phyloP scores from a whole-genome alignment of 1,140 invertebrate species.

The Drosophila repletoides region DNA sequence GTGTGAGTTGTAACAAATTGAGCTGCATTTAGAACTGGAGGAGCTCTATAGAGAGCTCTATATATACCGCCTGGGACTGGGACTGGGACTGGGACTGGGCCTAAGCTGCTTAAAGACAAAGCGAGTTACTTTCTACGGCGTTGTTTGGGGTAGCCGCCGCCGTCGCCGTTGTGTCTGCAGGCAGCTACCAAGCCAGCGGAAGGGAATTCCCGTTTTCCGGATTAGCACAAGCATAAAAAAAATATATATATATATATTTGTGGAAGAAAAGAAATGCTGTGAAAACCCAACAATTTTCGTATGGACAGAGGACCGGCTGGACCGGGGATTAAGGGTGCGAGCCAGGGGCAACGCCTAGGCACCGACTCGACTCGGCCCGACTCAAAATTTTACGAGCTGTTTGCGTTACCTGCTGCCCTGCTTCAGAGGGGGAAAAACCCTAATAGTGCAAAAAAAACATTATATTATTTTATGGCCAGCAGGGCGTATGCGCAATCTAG shows the following conservation, averaged over 20 bases:
- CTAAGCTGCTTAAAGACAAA: slow-evolving; percentile 32
- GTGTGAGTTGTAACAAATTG: slow-evolving; percentile 70
- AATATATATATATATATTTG: too few relatives aligned
- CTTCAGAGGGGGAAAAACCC: not conserved
- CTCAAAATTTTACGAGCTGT: too few relatives aligned
- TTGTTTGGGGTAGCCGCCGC: slow-evolving; percentile 1
- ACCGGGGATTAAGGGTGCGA: slow-evolving; percentile 68
- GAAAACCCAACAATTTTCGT: slow-evolving; percentile 20
- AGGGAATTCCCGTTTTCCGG: slow-evolving; percentile 78
- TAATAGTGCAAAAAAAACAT: too few relatives aligned
- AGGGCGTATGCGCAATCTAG: slow-evolving; percentile 36
- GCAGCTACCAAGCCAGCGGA: slow-evolving; percentile 39
- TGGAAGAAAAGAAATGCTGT: too few relatives aligned
- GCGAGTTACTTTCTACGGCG: not conserved
- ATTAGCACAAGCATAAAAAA: slow-evolving; percentile 56
- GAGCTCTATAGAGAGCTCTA: too few relatives aligned
- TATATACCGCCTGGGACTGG: too few relatives aligned
- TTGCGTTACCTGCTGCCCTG: not conserved
- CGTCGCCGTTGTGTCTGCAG: slow-evolving; percentile 47
- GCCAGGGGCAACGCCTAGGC: slow-evolving; percentile 44
- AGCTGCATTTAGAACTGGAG: not conserved
- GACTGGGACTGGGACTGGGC: not conserved
- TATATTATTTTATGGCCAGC: too few relatives aligned
- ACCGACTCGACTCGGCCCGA: not conserved
- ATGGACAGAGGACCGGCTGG: too few relatives aligned